phyloP scores from a whole-genome alignment of 37 sponge, comb jelly and placozoan genomes.

The Mnemiopsis leidyi region DNA sequence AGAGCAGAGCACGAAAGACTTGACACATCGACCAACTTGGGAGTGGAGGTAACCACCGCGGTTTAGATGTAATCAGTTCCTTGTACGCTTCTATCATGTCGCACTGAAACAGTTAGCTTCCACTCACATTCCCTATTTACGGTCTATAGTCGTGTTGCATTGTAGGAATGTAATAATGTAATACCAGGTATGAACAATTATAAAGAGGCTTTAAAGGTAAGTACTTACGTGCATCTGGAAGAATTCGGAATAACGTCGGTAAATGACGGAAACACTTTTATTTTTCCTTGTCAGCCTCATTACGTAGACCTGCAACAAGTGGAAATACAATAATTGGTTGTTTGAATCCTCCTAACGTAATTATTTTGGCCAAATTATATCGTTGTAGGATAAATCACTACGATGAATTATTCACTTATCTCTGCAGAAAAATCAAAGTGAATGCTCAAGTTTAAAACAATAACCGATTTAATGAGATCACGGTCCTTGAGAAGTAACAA shows the following conservation, averaged over 20 bases:
- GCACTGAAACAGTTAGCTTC: background rate
- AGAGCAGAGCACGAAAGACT: too few species aligned
- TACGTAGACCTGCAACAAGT: slow-evolving; percentile 17
- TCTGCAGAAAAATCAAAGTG: too few species aligned
- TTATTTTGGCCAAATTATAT: too few species aligned
- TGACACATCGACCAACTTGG: background rate
- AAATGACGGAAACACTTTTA: background rate
- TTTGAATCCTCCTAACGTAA: too few species aligned
- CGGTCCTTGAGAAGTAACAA: background rate
- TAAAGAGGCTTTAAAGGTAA: background rate
- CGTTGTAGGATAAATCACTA: too few species aligned
- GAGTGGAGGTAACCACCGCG: background rate
- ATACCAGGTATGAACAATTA: background rate
- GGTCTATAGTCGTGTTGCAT: too few species aligned
- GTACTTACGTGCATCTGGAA: background rate
- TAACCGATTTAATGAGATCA: background rate
- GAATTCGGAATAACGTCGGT: background rate
- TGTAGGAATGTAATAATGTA: background rate
- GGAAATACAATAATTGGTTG: too few species aligned
- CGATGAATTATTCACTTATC: too few species aligned
- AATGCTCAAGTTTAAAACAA: too few species aligned
- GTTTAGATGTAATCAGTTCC: slow-evolving; percentile 7
- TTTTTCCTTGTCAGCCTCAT: background rate
- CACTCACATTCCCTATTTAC: too few species aligned
- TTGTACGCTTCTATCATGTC: slow-evolving; percentile 8